Conservation (phyloP, 2,888 invertebrate genomes). For the Nezara viridula region DNA sequence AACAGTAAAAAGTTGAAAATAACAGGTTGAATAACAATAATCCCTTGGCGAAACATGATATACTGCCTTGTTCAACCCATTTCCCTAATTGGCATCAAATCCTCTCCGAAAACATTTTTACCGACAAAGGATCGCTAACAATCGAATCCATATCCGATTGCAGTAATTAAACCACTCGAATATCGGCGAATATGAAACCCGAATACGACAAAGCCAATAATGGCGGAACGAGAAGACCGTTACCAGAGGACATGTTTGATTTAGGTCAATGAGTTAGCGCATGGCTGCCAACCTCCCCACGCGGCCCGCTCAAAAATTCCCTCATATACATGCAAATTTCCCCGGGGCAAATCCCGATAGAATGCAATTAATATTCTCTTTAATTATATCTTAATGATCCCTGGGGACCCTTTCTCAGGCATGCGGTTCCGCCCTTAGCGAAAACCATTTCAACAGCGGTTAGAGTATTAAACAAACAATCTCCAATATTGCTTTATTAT, state of each 20-base stretch:
- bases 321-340: constrained; percentile 42
- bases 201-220: neutral
- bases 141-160: constrained; percentile 7
- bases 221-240: constrained; percentile 10
- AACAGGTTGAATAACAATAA: neutral
- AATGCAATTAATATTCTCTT: constrained; percentile 45
- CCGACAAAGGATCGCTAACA: neutral
- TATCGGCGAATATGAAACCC: neutral
- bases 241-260: constrained; percentile 28
- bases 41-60: neutral
- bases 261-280: constrained; percentile 39
- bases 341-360: neutral
- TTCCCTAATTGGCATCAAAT: neutral
- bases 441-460: neutral
- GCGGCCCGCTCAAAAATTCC: constrained; percentile 10
- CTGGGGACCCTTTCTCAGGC: neutral
- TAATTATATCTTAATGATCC: constrained; percentile 41
- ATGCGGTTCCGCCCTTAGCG: neutral
- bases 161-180: neutral
- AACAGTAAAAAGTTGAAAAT: no score
- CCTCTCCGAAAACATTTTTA: neutral
- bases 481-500: neutral
- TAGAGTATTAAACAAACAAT: neutral
- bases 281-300: constrained; percentile 29
- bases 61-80: neutral